Conservation (phyloP, 2,888 invertebrate genomes). For the Sussaba pulchella region DNA sequence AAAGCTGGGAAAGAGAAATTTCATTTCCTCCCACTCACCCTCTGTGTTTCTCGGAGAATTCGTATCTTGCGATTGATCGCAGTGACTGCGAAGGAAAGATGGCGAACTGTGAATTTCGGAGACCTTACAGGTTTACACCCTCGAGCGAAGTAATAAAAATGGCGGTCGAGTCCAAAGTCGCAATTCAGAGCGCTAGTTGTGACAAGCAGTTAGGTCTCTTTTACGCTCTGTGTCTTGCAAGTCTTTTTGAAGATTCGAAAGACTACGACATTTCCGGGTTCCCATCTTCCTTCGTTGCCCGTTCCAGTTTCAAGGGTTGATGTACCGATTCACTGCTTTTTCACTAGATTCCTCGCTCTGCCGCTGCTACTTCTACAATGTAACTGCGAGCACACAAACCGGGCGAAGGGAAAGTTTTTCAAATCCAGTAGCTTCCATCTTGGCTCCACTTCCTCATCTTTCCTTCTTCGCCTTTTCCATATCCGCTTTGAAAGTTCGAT, state of each 20-base stretch:
- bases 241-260: conserved; percentile 46
- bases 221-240: conserved; percentile 29
- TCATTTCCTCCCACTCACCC: conserved; percentile 8
- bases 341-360: conserved; percentile 1
- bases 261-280: conserved; percentile 41
- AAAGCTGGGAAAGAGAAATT: conserved; percentile 13
- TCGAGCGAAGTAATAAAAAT: conserved; percentile 43
- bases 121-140: conserved; percentile 33
- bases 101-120: neutral
- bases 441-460: neutral
- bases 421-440: conserved; percentile 42
- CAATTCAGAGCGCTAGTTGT: neutral
- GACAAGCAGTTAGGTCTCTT: conserved; percentile 21
- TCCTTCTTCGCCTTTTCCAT: conserved; percentile 9
- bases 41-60: conserved; percentile 24
- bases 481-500: neutral
- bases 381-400: neutral
- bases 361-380: conserved; percentile 2
- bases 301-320: conserved; percentile 33
- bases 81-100: conserved; percentile 1
- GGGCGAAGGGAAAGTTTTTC: conserved; percentile 39
- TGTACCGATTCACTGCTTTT: conserved; percentile 32
- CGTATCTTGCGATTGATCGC: conserved; percentile 48
- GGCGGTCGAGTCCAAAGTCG: neutral
- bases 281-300: conserved; percentile 26